These are phyloP conservation scores for Alauda arvensis DNA, from an alignment of 2,797 vertebrate species.

Conservation along the genomic window DNA sequence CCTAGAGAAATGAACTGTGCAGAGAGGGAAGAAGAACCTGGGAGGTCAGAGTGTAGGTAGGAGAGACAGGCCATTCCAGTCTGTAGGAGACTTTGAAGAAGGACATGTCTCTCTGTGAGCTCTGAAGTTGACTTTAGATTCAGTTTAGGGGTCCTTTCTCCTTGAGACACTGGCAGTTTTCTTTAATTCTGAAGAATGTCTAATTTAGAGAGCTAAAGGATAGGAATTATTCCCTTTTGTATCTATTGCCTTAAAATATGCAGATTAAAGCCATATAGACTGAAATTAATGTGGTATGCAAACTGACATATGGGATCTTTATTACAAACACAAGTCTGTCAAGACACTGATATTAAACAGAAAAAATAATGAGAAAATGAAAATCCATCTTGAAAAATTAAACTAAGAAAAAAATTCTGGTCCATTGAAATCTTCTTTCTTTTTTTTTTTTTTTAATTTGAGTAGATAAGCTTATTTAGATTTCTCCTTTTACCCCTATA, in stretches of 20 bases:
- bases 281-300: not conserved
- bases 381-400: not conserved
- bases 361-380: not conserved
- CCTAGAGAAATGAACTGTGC: not conserved
- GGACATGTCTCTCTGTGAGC: not conserved
- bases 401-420: not conserved
- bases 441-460: not conserved
- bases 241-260: not conserved
- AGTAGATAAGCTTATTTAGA: not conserved
- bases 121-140: not conserved
- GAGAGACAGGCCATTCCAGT: not conserved
- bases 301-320: not conserved
- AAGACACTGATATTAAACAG: not conserved
- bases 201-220: not conserved
- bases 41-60: not conserved
- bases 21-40: not conserved
- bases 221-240: not conserved
- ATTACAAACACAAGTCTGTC: not conserved
- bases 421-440: accelerated
- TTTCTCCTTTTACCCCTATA: not conserved
- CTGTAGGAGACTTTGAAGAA: not conserved
- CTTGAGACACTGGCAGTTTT: not conserved
- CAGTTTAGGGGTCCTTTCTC: not conserved
- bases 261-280: not conserved
- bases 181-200: not conserved